Percentiles rank a stretch among this genome's conserved stretches.
phyloP scores from a whole-genome alignment of 2,113 vertebrate species.

The Mola mola region DNA sequence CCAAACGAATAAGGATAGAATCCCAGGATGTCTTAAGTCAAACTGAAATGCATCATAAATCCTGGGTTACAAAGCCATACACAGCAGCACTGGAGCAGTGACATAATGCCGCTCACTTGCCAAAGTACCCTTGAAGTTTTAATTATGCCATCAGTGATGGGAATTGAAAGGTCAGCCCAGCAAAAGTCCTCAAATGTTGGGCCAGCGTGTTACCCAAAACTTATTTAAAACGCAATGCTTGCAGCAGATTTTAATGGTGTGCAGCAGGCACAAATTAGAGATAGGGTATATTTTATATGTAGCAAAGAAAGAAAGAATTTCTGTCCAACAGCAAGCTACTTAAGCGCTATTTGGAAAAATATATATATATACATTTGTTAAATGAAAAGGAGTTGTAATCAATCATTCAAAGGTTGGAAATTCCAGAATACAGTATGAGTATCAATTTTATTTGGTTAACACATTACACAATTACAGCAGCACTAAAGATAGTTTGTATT shows the following conservation, averaged over 20 bases:
- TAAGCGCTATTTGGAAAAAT: no score
- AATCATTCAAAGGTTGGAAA: no score
- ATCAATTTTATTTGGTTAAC: no score
- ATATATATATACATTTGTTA: no score
- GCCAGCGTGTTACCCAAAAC: background rate
- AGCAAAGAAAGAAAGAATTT: no score
- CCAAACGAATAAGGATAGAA: slow-evolving; percentile 52
- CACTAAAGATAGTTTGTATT: no score
- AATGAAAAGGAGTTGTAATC: no score
- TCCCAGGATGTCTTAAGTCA: slow-evolving; percentile 21
- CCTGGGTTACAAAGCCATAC: slow-evolving; percentile 21
- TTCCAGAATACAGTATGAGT: no score
- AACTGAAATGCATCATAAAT: slow-evolving; percentile 19
- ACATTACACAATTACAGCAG: no score
- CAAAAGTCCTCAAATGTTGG: slow-evolving; percentile 37
- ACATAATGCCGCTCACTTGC: slow-evolving; percentile 30
- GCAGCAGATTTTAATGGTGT: slow-evolving; percentile 11
- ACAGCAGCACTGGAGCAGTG: slow-evolving; percentile 27
- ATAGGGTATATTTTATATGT: no score
- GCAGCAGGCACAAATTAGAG: no score
- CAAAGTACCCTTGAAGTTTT: slow-evolving; percentile 63
- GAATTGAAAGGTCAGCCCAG: slow-evolving; percentile 29
- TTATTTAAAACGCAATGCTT: slow-evolving; percentile 27
- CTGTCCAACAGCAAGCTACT: no score
- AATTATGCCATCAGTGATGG: slow-evolving; percentile 48